Base-by-base conservation (phyloP, 1,140 invertebrate species). In the Euura saliciscinereae region DNA sequence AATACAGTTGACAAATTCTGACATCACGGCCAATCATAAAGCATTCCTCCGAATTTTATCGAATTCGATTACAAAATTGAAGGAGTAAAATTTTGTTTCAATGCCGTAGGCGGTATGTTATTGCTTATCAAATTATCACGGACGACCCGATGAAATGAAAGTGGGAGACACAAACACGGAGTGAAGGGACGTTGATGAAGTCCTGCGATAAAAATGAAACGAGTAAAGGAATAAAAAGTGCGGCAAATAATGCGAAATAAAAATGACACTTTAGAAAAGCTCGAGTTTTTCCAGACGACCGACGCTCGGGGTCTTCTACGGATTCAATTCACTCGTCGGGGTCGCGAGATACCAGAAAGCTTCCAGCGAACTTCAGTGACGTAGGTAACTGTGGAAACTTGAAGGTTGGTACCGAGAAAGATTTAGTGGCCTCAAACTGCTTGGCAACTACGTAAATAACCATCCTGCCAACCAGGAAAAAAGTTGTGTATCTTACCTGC, bases 381-480 rank as follows among this genome's bases (percentile, higher is more conserved):
- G 28, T 28, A 28, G 28, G 28, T 28, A 1, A 28, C 28, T 28
- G 28, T 28, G 10, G 51, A n/a, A 59, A 59, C 51, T 59, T 59
- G 51, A 3, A 59, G 13, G 51, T 28, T 28, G 28, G 28, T n/a
- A 59, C 51, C 51, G 10, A 59, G 51, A 59, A 59, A 59, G 51
- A 59, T 59, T 59, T 59, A 59, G 8, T 59, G 51, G 51, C 51
- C 1, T 59, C 51, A 59, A 59, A 59, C 51, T 59, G 51, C 13
- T 59, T 6, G 51, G 51, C 51, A 59, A 59, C 51, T 59, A 59
- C 51, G 51, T 59, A 59, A 59, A 59, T 59, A 59, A 59, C 51
- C 51, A n/a, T 59, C 51, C 51, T 59, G 51, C 10, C 51, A 59
- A 11, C 51, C 8, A n/a, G 10, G 51, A 59, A n/a, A 59, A 59